Evolutionary conservation across 2,888 invertebrate species (phyloP), one percentile per base, ranked within the genome.

Genomic region (Notodonta dromedarius): DNA sequence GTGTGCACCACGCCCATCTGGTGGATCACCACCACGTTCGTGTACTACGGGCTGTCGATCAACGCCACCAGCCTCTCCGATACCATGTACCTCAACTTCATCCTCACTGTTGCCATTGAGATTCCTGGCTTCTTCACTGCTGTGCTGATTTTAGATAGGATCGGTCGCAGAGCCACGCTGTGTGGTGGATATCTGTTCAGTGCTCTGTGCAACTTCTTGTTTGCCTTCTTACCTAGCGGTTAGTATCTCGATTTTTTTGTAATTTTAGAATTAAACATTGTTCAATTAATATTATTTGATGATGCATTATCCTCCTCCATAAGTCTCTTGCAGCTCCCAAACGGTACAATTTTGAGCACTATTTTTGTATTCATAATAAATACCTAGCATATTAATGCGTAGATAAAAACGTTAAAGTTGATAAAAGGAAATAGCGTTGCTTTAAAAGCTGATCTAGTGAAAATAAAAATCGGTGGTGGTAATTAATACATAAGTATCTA

Each of bases 21-120:
- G 89, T 97, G 96, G 96, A 94, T 96, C 56, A 95, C 96, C 1
- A 96, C 96, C 68, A 95, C 96, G 0, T 95, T 97, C 73, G 95
- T 97, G 9, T 97, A 96, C 86, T 97, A 96, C 77, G 97, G 97
- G 0, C 88, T 97, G 16, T 96, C 96, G 13, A 90, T 97, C 65
- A 97, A 96, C 87, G 95, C 97, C 0, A 96, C 96, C 1, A 93
- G 95, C 0, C 88, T 97, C 46, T 94, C 95, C 6, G 96, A 96
- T 16, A 95, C 96, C 77, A 95, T 95, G 82, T 96, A 97, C 80
- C 78, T 96, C 4, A 97, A 97, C 86, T 97, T 74, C 78, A 95
- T 96, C 52, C 79, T 95, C 56, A 94, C 95, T 0, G 87, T 94
- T 1, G 84, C 94, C 24, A 94, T 96, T 24, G 97, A 97, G 83